phyloP scores from a whole-genome alignment of 2,113 vertebrate species.

The Carassius auratus region DNA sequence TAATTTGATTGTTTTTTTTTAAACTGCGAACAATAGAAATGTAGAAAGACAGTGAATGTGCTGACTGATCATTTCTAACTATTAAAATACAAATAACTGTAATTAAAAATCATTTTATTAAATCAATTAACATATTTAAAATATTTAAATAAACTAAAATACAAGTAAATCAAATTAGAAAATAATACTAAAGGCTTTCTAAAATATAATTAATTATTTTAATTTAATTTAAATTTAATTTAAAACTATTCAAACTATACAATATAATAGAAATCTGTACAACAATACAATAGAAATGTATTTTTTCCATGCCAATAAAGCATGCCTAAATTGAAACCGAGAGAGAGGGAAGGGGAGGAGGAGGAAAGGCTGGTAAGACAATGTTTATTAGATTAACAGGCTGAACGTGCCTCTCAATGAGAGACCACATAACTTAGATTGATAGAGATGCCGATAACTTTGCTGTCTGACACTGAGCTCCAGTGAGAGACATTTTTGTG shows the following conservation, averaged over 20 bases:
- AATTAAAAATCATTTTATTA: neutral
- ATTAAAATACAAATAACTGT: neutral
- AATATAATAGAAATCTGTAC: neutral
- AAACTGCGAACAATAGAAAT: neutral
- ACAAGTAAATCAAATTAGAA: neutral
- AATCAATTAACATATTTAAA: neutral
- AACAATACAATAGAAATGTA: neutral
- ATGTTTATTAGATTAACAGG: constrained; percentile 35
- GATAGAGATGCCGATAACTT: constrained; percentile 40
- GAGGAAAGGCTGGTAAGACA: neutral
- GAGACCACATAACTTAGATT: constrained; percentile 10
- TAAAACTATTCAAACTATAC: neutral
- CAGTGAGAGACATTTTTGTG: constrained; percentile 9
- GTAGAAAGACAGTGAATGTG: neutral
- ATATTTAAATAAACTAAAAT: neutral
- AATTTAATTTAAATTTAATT: neutral
- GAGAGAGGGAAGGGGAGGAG: neutral
- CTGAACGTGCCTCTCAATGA: constrained; percentile 28
- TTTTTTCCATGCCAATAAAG: neutral
- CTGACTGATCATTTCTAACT: neutral
- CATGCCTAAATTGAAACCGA: neutral
- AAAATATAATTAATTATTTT: neutral
- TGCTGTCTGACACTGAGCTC: constrained; percentile 26
- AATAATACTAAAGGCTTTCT: neutral
- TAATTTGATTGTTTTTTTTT: neutral